Evolutionary conservation across 2,113 vertebrate genomes (phyloP).

Genomic region (Engystomops pustulosus): DNA sequence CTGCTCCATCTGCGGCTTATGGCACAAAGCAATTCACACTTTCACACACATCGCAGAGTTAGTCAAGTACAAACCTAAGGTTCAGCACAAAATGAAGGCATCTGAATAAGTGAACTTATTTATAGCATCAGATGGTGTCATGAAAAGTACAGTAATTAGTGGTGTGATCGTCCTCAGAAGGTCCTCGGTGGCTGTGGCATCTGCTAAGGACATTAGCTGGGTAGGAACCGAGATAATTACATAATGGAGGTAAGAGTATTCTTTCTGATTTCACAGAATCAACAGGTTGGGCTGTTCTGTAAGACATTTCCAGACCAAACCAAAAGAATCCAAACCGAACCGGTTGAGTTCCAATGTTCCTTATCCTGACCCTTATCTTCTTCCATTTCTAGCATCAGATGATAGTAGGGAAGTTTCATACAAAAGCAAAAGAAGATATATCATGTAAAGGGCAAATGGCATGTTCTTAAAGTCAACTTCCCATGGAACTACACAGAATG

Average conservation of each 20-base stretch:
- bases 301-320: too few relatives aligned
- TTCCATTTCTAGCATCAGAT: too few relatives aligned
- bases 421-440: too few relatives aligned
- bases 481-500: too few relatives aligned
- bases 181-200: neutral
- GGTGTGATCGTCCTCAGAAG: neutral
- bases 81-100: constrained; percentile 28
- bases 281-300: too few relatives aligned
- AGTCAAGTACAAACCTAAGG: constrained; percentile 14
- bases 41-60: neutral
- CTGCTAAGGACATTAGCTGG: neutral
- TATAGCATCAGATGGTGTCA: neutral
- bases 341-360: too few relatives aligned
- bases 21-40: constrained; percentile 47
- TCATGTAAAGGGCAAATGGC: too few relatives aligned
- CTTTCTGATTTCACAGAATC: neutral
- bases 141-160: constrained; percentile 8
- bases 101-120: constrained; percentile 13
- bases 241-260: neutral
- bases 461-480: too few relatives aligned
- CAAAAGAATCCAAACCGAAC: too few relatives aligned
- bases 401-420: too few relatives aligned
- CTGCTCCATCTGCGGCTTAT: neutral
- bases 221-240: neutral
- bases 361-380: too few relatives aligned